Evolutionary conservation across 1,140 invertebrate genomes (phyloP).

Genomic region (Atta texana): DNA sequence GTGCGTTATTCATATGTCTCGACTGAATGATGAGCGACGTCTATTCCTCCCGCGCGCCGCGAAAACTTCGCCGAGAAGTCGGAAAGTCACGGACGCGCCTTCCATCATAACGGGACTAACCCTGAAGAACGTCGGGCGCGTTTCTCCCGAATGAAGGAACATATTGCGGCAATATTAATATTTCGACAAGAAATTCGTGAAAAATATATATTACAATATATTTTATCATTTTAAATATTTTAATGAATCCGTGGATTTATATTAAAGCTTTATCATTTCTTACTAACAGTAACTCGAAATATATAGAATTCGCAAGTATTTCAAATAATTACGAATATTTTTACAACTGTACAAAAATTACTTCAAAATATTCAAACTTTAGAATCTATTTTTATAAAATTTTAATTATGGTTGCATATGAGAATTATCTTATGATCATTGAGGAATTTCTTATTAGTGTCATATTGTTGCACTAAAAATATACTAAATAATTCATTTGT

Average conservation of each 20-base stretch:
- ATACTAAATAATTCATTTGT: too few relatives aligned
- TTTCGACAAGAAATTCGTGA: not conserved
- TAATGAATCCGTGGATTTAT: not conserved
- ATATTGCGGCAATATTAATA: constrained; percentile 11
- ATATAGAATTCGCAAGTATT: not conserved
- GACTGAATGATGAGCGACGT: constrained; percentile 79
- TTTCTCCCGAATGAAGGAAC: not conserved
- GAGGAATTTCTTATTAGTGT: not conserved
- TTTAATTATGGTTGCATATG: not conserved
- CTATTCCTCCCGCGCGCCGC: constrained; percentile 38
- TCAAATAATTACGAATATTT: not conserved
- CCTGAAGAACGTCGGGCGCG: constrained; percentile 18
- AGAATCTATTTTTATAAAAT: not conserved
- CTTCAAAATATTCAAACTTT: not conserved
- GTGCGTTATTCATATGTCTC: constrained; percentile 80
- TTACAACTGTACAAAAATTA: not conserved
- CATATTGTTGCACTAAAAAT: not conserved
- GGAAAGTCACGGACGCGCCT: constrained; percentile 46
- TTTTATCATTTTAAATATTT: not conserved
- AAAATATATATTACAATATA: not conserved
- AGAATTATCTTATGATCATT: not conserved
- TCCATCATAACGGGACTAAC: constrained; percentile 26
- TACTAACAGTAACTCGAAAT: not conserved
- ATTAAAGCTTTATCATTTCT: not conserved
- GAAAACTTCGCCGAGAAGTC: constrained; percentile 61